Evolutionary conservation across 2,797 vertebrate genomes (phyloP).

Genomic region (Aplochiton taeniatus): DNA sequence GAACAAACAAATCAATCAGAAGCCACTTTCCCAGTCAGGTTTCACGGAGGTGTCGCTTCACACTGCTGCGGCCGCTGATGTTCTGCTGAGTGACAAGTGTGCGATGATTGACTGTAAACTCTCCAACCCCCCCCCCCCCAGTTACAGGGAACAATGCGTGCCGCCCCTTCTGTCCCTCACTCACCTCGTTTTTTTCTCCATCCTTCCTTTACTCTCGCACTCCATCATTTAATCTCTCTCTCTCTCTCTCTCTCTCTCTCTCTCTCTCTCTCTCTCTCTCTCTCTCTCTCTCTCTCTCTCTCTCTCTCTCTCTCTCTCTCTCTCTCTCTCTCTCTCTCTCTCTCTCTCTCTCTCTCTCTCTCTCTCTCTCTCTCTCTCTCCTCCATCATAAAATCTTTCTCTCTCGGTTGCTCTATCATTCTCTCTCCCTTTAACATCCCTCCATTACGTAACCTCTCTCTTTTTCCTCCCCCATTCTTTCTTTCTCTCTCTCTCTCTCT

Average conservation of each 20-base stretch:
- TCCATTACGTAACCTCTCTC: no score
- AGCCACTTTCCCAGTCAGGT: not conserved
- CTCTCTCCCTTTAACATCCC: no score
- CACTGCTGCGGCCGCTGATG: not conserved
- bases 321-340: slow-evolving; percentile 1
- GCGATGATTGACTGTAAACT: slow-evolving; percentile 46
- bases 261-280: slow-evolving; percentile 47
- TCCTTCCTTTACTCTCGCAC: not conserved
- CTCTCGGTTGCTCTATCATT: slow-evolving; percentile 30
- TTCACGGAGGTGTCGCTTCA: slow-evolving; percentile 7
- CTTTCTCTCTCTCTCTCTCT: no score
- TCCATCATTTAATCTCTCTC: slow-evolving; percentile 44
- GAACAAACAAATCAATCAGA: slow-evolving; percentile 14
- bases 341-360: no score
- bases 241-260: slow-evolving; percentile 43
- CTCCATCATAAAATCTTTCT: slow-evolving; percentile 48
- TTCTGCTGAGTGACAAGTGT: slow-evolving; percentile 34
- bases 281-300: no score
- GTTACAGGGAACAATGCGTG: not conserved
- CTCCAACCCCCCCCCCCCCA: slow-evolving; percentile 20
- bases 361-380: slow-evolving; percentile 32
- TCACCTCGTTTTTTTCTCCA: not conserved
- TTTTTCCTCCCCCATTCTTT: slow-evolving; percentile 2
- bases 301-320: no score
- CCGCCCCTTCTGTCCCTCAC: slow-evolving; percentile 10